These are phyloP conservation scores for Pectinophora gossypiella DNA, from an alignment of 1,140 invertebrate genomes.

Conservation along the genomic window DNA sequence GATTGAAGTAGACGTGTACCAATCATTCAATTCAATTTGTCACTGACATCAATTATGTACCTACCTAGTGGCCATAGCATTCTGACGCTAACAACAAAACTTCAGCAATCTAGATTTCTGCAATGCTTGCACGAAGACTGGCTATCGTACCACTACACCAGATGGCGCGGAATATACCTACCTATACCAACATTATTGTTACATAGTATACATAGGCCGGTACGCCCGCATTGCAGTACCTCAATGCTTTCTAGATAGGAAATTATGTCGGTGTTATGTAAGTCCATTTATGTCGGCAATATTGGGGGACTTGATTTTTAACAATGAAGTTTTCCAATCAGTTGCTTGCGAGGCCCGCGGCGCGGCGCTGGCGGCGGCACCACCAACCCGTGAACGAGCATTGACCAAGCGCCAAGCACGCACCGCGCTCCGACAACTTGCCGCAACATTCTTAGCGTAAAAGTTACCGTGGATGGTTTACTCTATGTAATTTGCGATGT, in stretches of 20 bases:
- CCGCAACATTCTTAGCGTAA: slow-evolving; percentile 74
- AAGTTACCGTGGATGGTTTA: slow-evolving; percentile 73
- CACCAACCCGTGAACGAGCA: slow-evolving; percentile 55
- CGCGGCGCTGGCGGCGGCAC: slow-evolving; percentile 43
- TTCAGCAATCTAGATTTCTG: background rate
- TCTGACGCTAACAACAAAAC: no score
- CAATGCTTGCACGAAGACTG: background rate
- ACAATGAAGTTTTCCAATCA: slow-evolving; percentile 13
- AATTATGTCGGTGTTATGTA: background rate
- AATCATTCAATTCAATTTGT: no score
- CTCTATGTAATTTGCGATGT: slow-evolving; percentile 73
- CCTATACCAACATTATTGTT: background rate
- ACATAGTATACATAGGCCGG: background rate
- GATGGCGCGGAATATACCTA: slow-evolving; percentile 30
- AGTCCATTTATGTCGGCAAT: background rate
- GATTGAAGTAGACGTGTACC: no score
- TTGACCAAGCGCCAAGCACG: slow-evolving; percentile 55
- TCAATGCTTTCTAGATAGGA: background rate
- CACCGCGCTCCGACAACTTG: slow-evolving; percentile 47
- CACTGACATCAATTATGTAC: no score
- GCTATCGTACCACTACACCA: slow-evolving; percentile 11
- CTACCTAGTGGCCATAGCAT: no score
- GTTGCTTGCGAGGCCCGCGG: slow-evolving; percentile 38
- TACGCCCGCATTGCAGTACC: slow-evolving; percentile 7
- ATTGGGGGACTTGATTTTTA: background rate